Conservation (phyloP, 2,797 vertebrate species). For the Chelon auratus region DNA sequence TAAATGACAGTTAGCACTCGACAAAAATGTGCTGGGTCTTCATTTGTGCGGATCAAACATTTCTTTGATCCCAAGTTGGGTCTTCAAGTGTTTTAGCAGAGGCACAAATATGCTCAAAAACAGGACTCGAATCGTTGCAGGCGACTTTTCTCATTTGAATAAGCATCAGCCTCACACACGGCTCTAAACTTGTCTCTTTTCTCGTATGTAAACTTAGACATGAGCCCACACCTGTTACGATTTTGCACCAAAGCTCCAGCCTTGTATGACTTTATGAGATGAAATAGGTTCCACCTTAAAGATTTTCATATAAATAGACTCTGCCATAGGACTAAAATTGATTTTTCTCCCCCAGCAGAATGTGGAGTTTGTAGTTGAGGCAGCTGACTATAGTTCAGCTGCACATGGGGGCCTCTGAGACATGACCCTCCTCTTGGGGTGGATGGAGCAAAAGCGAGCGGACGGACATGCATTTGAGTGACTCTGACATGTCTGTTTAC, state of each 20-base stretch:
- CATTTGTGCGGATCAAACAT: conserved; percentile 35
- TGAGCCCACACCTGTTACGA: not conserved
- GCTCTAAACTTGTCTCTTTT: not conserved
- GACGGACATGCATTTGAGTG: conserved; percentile 63
- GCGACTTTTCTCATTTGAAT: conserved; percentile 8
- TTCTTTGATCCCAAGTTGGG: not conserved
- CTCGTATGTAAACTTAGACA: conserved; percentile 2
- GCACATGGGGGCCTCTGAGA: conserved; percentile 38
- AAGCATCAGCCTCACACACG: conserved; percentile 8
- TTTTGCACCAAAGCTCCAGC: conserved; percentile 10
- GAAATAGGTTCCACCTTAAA: conserved; percentile 23
- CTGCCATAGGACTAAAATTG: conserved; percentile 6
- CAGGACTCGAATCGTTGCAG: not conserved
- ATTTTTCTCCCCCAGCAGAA: conserved; percentile 13
- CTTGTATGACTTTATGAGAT: conserved; percentile 16
- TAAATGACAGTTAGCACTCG: conserved; percentile 28
- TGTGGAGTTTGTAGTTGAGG: conserved; percentile 29
- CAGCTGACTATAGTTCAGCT: conserved; percentile 20
- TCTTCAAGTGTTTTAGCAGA: conserved; percentile 14
- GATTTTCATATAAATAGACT: conserved; percentile 27
- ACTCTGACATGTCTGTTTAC: conserved; percentile 79
- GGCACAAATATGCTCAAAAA: conserved; percentile 17
- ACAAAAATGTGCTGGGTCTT: not conserved
- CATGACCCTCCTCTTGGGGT: conserved; percentile 24
- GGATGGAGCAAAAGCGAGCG: conserved; percentile 39